phyloP scores from a whole-genome alignment of 2,888 invertebrate species.

The Geotrupes spiniger region DNA sequence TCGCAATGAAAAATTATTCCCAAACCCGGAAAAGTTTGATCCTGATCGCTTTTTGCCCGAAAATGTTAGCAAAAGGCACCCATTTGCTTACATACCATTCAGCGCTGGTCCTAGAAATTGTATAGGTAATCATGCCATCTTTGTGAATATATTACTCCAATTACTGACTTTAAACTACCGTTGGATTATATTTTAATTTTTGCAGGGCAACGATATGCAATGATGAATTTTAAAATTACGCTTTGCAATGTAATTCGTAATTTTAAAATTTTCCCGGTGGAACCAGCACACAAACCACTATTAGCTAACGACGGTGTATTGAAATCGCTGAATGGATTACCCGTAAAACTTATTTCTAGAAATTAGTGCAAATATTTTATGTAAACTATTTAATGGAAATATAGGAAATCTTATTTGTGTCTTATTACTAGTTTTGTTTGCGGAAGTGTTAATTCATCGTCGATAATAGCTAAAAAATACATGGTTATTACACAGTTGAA shows the following conservation, averaged over 20 bases:
- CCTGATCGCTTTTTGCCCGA: slow-evolving; percentile 20
- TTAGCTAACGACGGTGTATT: slow-evolving; percentile 26
- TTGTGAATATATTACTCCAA: too few species aligned
- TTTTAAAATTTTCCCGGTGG: slow-evolving; percentile 25
- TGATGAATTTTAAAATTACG: slow-evolving; percentile 24
- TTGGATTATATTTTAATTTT: too few species aligned
- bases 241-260: slow-evolving; percentile 26
- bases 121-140: slow-evolving; percentile 10
- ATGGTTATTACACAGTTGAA: too few species aligned
- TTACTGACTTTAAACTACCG: background rate
- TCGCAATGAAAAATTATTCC: slow-evolving; percentile 17
- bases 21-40: slow-evolving; percentile 19
- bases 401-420: too few species aligned
- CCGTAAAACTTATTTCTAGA: too few species aligned
- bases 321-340: slow-evolving; percentile 28
- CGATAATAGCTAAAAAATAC: too few species aligned
- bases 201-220: slow-evolving; percentile 28
- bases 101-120: slow-evolving; percentile 23
- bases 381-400: too few species aligned
- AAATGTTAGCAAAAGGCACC: slow-evolving; percentile 12
- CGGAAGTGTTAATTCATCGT: too few species aligned
- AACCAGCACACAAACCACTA: slow-evolving; percentile 24
- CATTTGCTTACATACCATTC: slow-evolving; percentile 20
- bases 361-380: too few species aligned
- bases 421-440: too few species aligned